Conservation (phyloP, 2,113 vertebrate species). For the Ia io region DNA sequence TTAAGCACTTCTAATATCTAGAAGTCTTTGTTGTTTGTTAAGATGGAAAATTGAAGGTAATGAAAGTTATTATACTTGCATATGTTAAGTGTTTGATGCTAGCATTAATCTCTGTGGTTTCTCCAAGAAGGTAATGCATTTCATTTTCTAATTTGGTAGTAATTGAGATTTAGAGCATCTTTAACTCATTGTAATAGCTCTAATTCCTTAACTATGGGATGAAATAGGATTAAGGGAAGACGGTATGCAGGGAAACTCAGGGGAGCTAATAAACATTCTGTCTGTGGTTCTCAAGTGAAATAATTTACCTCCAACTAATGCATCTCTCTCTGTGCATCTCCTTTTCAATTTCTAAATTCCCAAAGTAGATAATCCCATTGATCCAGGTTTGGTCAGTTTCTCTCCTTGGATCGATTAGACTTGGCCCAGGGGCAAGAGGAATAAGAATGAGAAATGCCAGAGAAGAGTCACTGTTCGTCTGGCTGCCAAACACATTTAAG, state of each 20-base stretch:
- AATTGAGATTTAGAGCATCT: constrained; percentile 26
- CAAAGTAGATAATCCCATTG: constrained; percentile 26
- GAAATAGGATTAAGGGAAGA: neutral
- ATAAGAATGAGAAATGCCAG: neutral
- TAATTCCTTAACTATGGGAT: neutral
- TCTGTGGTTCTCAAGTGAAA: neutral
- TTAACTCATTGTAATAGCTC: neutral
- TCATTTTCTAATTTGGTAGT: constrained; percentile 3
- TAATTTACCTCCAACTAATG: neutral
- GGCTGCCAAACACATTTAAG: neutral
- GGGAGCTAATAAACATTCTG: neutral
- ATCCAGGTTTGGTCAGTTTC: neutral
- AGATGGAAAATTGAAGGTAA: neutral
- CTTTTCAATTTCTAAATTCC: constrained; percentile 28
- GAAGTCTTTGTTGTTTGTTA: constrained; percentile 7
- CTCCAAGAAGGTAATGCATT: neutral
- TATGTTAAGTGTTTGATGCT: constrained; percentile 3
- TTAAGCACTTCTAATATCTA: neutral
- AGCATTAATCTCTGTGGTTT: neutral
- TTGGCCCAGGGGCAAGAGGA: neutral
- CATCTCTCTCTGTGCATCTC: neutral
- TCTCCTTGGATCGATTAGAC: neutral
- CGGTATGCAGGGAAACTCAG: neutral
- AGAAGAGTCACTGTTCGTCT: neutral
- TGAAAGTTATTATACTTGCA: neutral